Base-by-base conservation (phyloP, 2,888 invertebrate species). In the Therioaphis trifolii region DNA sequence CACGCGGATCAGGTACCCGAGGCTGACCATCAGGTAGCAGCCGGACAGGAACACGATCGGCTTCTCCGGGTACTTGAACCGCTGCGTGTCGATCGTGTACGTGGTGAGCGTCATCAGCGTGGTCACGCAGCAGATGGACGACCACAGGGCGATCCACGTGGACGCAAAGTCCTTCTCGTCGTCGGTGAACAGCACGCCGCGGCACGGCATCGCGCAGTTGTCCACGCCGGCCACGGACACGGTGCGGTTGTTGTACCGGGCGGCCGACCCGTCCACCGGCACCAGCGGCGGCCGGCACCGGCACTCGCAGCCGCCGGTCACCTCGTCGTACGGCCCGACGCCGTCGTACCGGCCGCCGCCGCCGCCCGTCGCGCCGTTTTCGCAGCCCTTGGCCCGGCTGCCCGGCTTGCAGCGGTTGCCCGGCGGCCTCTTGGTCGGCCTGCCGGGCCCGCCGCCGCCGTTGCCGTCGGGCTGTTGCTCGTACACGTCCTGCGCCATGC, bases 1-100 rank as follows among this genome's bases (percentile, higher is more conserved):
- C 86, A 96, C 93, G 58, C 97, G 92, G 85, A 97, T 93, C 86
- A 99, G 92, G 90, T 98, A 98, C 9, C 97, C 98, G 61, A 96
- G 87, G 84, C 91, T 90, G 68, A 99, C 96, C 92, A 98, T 94
- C 90, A 97, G 95, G 91, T 99, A 99, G 90, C 99, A 99, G 4
- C 95, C 96, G 82, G 98, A 97, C 63, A 99, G 92, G 90, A 98
- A 99, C 84, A 99, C 97, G 88, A 99, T 99, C 46, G 99, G 98
- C 46, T 98, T 91, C 90, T 99, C 99, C 84, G 99, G 99, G 90
- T 99, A 99, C 89, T 96, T 96, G 92, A 96, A 96, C 86, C 96
- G 91, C 90, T 96, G 94, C 88, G 96, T 95, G 92, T 99, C 99
- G 89, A 99, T 97, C 88, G 97, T 92, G 91, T 98, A 99, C 76